Evolutionary conservation across 2,113 vertebrate genomes (phyloP), one percentile per base, ranked within the genome.

Genomic region (Saccopteryx leptura): DNA sequence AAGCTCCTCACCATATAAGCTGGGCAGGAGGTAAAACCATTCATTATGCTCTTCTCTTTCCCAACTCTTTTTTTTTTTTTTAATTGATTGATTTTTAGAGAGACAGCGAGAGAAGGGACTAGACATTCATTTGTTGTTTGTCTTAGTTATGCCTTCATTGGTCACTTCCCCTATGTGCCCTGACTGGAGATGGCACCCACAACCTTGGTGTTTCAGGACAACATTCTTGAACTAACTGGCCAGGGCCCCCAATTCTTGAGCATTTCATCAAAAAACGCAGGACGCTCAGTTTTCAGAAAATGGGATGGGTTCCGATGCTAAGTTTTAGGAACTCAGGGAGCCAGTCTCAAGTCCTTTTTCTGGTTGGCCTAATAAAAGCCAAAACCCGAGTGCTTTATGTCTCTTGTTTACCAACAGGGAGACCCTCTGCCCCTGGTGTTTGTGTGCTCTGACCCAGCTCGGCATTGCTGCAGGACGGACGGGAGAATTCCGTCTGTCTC

Each of bases 191-290:
- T 39, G 39, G 39, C 3, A 39, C 39, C 39, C 39, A 39, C 39
- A 39, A 39, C 39, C 39, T 39, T 39, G 39, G 39, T 39, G 39
- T 39, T 39, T 39, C 39, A 39, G 39, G 39, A 39, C 39, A 39
- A 39, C 39, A 39, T 39, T 39, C 39, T 39, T 39, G 39, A 39
- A 39, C 39, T 39, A 2, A 39, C 39, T 39, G 39, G 39, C 39
- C 39, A 39, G 39, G 39, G 39, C 39, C 39, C 26, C 54, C 68
- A 63, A 50, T 48, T 83, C 66, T 60, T 81, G n/a, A 58, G 28
- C 75, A 95, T 50, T 80, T 58, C 24, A 4, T 58, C 48, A 72
- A 86, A 86, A 90, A 80, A 66, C 71, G 79, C 19, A 88, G 75
- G 48, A 63, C 56, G n/a, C 19, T 85, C 17, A 4, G 17, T 78